Evolutionary conservation across 2,113 vertebrate species (phyloP).

Genomic region (Eubucco bourcierii): DNA sequence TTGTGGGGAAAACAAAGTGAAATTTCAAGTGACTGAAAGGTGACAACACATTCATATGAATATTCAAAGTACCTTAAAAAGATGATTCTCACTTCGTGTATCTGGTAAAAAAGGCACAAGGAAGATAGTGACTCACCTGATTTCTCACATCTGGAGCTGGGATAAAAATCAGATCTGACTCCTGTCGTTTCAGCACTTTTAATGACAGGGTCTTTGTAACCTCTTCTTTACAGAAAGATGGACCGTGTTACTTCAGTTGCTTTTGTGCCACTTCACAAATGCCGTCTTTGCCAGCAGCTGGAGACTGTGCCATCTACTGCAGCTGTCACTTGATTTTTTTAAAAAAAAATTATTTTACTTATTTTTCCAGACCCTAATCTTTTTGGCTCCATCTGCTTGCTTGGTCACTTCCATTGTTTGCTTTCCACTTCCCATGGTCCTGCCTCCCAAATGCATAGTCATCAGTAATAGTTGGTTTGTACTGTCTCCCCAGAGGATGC

Average conservation of each 20-base stretch:
- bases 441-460: not conserved
- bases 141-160: not conserved
- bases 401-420: slow-evolving; percentile 38
- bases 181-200: not conserved
- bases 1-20: not conserved
- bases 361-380: not conserved
- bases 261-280: not conserved
- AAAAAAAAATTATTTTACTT: too few relatives aligned
- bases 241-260: not conserved
- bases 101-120: not conserved
- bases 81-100: not conserved
- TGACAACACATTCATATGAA: not conserved
- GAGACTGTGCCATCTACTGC: slow-evolving; percentile 3
- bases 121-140: not conserved
- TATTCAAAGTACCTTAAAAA: not conserved
- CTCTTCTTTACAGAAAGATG: not conserved
- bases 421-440: slow-evolving; percentile 9
- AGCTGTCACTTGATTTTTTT: slow-evolving; percentile 26
- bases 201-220: not conserved
- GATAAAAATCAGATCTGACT: not conserved
- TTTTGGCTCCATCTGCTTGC: slow-evolving; percentile 44
- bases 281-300: not conserved
- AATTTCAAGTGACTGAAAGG: not conserved
- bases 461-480: not conserved
- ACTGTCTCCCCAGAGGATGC: not conserved